A percentile compares a stretch with the other conserved stretches of the same genome.
phyloP scores from a whole-genome alignment of 2,797 vertebrate genomes.

The Periparus ater region DNA sequence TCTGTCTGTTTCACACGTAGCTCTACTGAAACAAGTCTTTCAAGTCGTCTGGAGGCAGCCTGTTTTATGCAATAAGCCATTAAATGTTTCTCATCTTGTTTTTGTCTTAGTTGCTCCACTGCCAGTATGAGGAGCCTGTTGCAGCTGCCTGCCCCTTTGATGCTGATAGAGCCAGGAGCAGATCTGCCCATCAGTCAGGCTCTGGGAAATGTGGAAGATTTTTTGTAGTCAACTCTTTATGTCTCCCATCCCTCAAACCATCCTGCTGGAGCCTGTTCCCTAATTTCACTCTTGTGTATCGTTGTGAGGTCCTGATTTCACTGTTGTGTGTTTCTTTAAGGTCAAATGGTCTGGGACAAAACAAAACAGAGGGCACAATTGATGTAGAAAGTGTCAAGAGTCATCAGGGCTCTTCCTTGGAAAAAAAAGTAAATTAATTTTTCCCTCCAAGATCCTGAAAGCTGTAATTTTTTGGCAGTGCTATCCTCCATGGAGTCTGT shows the following conservation, averaged over 20 bases:
- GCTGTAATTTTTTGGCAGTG: background rate
- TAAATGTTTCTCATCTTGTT: background rate
- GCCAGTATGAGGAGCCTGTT: background rate
- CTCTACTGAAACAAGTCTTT: slow-evolving; percentile 27
- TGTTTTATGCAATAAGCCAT: slow-evolving; percentile 23
- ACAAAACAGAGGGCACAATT: background rate
- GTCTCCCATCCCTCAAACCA: background rate
- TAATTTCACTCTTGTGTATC: background rate
- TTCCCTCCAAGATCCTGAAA: background rate
- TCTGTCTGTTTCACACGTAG: background rate
- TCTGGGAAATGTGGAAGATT: background rate
- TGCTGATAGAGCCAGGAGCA: background rate
- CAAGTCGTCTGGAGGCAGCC: background rate
- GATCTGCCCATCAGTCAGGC: background rate
- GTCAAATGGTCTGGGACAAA: background rate
- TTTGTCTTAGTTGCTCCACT: background rate
- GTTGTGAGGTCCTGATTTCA: background rate
- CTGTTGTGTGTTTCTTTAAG: background rate
- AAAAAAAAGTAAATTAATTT: background rate
- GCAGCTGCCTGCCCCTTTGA: background rate
- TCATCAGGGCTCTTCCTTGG: background rate
- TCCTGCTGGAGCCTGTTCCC: background rate
- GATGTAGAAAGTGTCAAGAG: background rate
- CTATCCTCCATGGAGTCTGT: background rate
- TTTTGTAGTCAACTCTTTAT: background rate